phyloP scores from a whole-genome alignment of 2,888 invertebrate species.

The Nomada fabriciana region DNA sequence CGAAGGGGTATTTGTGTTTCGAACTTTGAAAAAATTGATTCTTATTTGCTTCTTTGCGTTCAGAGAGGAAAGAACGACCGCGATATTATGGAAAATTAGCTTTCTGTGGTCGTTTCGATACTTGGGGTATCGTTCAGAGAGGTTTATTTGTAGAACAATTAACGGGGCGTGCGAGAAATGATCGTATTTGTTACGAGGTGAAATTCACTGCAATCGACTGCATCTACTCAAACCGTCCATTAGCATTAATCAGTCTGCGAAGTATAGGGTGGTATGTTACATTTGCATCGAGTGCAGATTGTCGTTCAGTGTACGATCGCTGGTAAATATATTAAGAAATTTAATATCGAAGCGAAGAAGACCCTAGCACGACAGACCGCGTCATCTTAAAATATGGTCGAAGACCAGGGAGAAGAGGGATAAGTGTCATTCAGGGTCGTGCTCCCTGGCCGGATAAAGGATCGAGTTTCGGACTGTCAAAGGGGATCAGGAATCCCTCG shows the following conservation, averaged over 20 bases:
- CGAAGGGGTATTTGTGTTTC: no score
- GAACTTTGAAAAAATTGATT: no score
- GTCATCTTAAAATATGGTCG: conserved; percentile 45
- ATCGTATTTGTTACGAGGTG: conserved; percentile 19
- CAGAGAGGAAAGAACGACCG: no score
- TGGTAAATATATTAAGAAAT: conserved; percentile 14
- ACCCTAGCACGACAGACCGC: conserved; percentile 24
- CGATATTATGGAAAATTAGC: no score
- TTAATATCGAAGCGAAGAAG: conserved; percentile 52
- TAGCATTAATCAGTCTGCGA: background rate
- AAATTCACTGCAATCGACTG: conserved; percentile 40
- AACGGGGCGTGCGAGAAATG: conserved; percentile 48
- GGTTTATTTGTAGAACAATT: conserved; percentile 31
- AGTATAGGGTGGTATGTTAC: background rate
- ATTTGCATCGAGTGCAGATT: background rate
- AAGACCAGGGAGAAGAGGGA: conserved; percentile 35
- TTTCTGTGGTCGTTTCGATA: background rate
- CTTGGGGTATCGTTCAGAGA: background rate
- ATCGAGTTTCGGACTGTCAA: conserved; percentile 51
- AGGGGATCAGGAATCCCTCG: conserved; percentile 41
- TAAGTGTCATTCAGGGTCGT: conserved; percentile 42
- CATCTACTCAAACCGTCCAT: conserved; percentile 1
- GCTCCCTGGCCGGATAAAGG: conserved; percentile 28
- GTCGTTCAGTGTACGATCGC: background rate
- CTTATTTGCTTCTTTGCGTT: no score